Evolutionary conservation across 2,113 vertebrate species (phyloP).

Genomic region (Sturnira hondurensis): DNA sequence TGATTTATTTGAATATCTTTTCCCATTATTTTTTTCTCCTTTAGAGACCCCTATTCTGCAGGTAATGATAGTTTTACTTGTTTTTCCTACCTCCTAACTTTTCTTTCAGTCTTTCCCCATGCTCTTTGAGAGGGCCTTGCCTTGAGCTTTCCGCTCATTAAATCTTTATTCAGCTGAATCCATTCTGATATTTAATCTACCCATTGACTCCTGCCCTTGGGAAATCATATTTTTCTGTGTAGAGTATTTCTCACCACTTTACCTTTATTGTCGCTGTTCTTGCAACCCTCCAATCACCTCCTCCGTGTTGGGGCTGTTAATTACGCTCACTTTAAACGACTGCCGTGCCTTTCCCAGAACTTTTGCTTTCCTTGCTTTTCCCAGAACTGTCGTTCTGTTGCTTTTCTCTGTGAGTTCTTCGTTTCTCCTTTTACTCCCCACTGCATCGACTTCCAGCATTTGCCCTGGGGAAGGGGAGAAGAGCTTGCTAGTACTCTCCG

Average conservation of each 20-base stretch:
- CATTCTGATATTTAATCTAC: neutral
- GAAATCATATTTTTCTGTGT: neutral
- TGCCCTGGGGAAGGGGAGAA: neutral
- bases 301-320: neutral
- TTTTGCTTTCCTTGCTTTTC: neutral
- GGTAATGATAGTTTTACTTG: neutral
- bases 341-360: neutral
- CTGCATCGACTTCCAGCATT: neutral
- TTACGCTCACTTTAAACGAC: neutral
- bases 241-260: neutral
- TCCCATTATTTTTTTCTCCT: neutral
- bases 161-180: neutral
- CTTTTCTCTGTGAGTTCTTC: neutral
- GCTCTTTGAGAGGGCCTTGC: neutral
- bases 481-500: neutral
- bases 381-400: neutral
- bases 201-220: neutral
- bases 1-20: neutral
- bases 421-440: neutral
- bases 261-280: neutral
- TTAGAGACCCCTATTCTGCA: neutral
- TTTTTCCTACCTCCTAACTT: neutral
- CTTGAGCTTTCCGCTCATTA: neutral
- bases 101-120: neutral
- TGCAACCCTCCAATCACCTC: neutral